Conservation (phyloP, 2,888 invertebrate genomes). For the Drosophila diplacantha region DNA sequence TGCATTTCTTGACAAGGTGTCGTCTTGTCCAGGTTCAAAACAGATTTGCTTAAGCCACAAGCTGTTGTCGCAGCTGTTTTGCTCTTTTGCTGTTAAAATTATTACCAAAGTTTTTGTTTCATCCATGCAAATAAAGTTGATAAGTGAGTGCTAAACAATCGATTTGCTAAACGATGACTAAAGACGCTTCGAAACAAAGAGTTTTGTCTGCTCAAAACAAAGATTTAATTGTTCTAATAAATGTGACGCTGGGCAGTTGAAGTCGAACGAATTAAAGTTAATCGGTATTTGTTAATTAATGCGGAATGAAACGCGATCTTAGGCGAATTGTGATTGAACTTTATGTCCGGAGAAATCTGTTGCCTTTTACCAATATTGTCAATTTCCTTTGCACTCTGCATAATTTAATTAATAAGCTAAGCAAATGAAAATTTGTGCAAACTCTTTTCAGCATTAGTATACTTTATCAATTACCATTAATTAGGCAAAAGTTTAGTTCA, state of each 20-base stretch:
- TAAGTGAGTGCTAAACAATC: constrained; percentile 27
- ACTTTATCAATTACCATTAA: constrained; percentile 11
- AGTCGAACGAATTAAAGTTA: not conserved
- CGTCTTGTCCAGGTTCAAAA: constrained; percentile 3
- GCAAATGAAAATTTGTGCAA: not conserved
- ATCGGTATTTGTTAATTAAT: not conserved
- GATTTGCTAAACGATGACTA: constrained; percentile 21
- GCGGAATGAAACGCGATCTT: not conserved
- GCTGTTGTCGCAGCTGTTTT: constrained; percentile 21
- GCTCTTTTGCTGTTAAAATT: not conserved
- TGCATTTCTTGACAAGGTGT: constrained; percentile 21
- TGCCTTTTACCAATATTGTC: no score
- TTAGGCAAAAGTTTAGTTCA: constrained; percentile 6
- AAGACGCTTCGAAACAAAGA: constrained; percentile 7
- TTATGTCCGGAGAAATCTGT: not conserved
- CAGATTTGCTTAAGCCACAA: not conserved
- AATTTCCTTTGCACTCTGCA: not conserved
- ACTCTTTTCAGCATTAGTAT: not conserved
- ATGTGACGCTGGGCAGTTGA: not conserved
- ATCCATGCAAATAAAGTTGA: constrained; percentile 21
- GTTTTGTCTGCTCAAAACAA: constrained; percentile 7
- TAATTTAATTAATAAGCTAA: not conserved
- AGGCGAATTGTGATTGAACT: not conserved
- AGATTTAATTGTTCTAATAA: constrained; percentile 19
- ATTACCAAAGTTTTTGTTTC: constrained; percentile 4